A percentile compares a stretch with the other conserved stretches of the same genome.
phyloP scores from a whole-genome alignment of 2,113 vertebrate genomes.

The Mesoclemmys tuberculata region DNA sequence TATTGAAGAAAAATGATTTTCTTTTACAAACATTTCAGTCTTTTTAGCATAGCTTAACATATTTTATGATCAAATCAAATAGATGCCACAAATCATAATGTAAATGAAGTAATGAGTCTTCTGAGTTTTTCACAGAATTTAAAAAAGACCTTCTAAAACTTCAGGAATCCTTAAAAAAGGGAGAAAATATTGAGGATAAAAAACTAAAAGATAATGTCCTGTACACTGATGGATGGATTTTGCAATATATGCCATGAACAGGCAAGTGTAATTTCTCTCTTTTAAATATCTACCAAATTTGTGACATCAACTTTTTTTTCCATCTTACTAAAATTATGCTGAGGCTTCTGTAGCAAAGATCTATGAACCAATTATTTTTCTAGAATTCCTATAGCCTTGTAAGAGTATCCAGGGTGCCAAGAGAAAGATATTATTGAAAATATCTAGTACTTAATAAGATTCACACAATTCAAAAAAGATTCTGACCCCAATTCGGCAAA shows the following conservation, averaged over 20 bases:
- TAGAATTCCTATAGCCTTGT: background rate
- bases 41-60: background rate
- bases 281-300: background rate
- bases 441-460: background rate
- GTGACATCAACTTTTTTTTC: background rate
- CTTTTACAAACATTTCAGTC: background rate
- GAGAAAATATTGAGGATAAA: background rate
- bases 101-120: background rate
- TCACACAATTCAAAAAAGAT: background rate
- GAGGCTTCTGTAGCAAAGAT: background rate
- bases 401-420: background rate
- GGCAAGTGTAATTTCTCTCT: background rate
- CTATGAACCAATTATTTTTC: background rate
- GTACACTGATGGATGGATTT: background rate
- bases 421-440: background rate
- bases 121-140: background rate
- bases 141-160: background rate
- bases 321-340: no score
- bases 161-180: background rate
- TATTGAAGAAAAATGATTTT: background rate
- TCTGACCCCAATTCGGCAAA: background rate
- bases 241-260: background rate
- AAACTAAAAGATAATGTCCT: background rate
- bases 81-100: background rate
- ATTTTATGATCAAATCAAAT: rapidly evolving